Percentiles rank a stretch among this genome's conserved stretches.
Evolutionary conservation across 2,797 vertebrate genomes (phyloP).

Genomic region (Argya squamiceps): DNA sequence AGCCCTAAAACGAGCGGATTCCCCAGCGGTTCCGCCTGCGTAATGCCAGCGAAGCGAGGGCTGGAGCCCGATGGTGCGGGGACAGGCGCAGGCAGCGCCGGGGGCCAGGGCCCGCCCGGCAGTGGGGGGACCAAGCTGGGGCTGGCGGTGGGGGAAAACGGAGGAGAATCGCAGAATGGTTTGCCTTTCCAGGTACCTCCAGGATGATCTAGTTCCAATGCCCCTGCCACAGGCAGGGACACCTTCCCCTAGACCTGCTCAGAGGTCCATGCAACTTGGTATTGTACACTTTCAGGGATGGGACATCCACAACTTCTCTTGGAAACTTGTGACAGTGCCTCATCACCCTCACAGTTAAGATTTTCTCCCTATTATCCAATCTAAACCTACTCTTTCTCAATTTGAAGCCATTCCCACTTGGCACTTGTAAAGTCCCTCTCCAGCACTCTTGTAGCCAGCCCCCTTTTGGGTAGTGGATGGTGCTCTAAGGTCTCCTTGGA

Average conservation of each 20-base stretch:
- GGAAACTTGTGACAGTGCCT: neutral
- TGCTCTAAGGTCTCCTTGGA: neutral
- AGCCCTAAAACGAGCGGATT: neutral
- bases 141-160: too few species aligned
- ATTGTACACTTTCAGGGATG: neutral
- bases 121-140: neutral
- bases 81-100: too few species aligned
- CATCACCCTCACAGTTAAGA: neutral
- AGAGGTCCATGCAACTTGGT: neutral
- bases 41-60: neutral
- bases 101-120: neutral
- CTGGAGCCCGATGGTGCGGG: neutral
- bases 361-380: neutral
- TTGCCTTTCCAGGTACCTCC: neutral
- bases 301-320: neutral
- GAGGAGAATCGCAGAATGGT: neutral
- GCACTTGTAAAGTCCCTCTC: neutral
- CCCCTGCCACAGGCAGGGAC: neutral
- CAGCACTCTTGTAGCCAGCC: neutral
- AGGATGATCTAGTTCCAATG: accelerated
- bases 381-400: neutral
- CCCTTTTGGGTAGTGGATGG: neutral
- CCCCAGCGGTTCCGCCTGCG: neutral
- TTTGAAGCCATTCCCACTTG: neutral
- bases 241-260: neutral